phyloP scores from a whole-genome alignment of 1,140 invertebrate genomes.

The Ostrea edulis region DNA sequence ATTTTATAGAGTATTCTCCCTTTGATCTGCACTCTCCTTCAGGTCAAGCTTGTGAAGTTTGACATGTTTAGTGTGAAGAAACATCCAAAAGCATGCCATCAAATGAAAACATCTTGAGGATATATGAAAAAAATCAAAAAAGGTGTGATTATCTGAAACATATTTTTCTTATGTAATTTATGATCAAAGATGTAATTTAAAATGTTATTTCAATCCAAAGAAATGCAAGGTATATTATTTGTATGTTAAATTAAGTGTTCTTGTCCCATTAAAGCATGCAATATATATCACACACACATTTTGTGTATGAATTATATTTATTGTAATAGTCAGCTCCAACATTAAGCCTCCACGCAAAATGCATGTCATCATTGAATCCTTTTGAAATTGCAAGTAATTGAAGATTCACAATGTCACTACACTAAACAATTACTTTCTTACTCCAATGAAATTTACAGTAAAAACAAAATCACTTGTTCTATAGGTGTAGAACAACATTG shows the following conservation, averaged over 20 bases:
- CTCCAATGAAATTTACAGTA: too few species aligned
- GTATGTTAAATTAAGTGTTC: neutral
- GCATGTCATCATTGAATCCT: too few species aligned
- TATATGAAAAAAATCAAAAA: neutral
- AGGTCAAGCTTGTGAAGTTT: constrained; percentile 2
- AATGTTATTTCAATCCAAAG: neutral
- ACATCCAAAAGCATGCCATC: neutral
- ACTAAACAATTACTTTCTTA: too few species aligned
- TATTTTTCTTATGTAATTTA: constrained; percentile 1
- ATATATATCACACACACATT: neutral
- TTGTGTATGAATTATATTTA: too few species aligned
- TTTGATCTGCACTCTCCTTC: constrained; percentile 11
- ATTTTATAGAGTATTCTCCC: neutral
- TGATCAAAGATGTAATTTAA: neutral
- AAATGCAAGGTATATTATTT: neutral
- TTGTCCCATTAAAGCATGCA: neutral
- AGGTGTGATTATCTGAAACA: constrained; percentile 6
- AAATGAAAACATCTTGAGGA: neutral
- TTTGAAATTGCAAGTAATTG: too few species aligned
- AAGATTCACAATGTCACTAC: too few species aligned
- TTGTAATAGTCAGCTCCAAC: too few species aligned
- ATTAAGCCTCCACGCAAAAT: too few species aligned
- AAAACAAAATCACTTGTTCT: too few species aligned
- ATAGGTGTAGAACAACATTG: neutral
- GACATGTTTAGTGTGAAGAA: constrained; percentile 12